phyloP scores from a whole-genome alignment of 2,797 vertebrate genomes.

The Xenentodon cancila region DNA sequence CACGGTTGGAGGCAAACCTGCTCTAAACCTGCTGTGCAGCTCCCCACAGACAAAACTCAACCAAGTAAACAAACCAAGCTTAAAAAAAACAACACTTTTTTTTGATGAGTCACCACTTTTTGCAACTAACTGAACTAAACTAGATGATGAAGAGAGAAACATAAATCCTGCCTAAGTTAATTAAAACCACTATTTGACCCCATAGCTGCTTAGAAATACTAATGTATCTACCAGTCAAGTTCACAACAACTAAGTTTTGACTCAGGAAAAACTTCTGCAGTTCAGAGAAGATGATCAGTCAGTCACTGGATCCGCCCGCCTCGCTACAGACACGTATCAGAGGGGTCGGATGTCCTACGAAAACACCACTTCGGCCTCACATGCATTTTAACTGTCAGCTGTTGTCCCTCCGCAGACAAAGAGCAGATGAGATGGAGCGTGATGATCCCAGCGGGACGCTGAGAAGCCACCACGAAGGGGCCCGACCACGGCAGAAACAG shows the following conservation, averaged over 20 bases:
- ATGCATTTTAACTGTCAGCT: conserved; percentile 16
- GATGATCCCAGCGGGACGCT: conserved; percentile 34
- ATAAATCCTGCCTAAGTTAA: too few species aligned
- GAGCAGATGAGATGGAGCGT: conserved; percentile 36
- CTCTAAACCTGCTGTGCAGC: too few species aligned
- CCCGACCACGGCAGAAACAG: background rate
- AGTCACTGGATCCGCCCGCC: conserved; percentile 1
- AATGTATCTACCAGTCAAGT: background rate
- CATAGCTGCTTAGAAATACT: background rate
- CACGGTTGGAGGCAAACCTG: too few species aligned
- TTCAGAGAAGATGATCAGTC: conserved; percentile 4
- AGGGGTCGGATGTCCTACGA: conserved; percentile 19
- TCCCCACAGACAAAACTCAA: too few species aligned
- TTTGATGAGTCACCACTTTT: too few species aligned
- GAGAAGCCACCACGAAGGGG: background rate
- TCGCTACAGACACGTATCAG: background rate
- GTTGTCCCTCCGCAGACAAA: conserved; percentile 22
- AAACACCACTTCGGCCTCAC: conserved; percentile 10
- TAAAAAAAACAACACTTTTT: too few species aligned
- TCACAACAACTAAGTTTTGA: background rate
- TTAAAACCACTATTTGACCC: background rate
- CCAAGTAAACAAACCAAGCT: too few species aligned
- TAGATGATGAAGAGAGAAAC: background rate
- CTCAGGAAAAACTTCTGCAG: background rate
- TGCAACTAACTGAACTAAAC: background rate